Percentiles rank a stretch among this genome's conserved stretches.
These are phyloP conservation scores for Drosophila conformis DNA, from an alignment of 2,888 invertebrate genomes.

Conservation along the genomic window DNA sequence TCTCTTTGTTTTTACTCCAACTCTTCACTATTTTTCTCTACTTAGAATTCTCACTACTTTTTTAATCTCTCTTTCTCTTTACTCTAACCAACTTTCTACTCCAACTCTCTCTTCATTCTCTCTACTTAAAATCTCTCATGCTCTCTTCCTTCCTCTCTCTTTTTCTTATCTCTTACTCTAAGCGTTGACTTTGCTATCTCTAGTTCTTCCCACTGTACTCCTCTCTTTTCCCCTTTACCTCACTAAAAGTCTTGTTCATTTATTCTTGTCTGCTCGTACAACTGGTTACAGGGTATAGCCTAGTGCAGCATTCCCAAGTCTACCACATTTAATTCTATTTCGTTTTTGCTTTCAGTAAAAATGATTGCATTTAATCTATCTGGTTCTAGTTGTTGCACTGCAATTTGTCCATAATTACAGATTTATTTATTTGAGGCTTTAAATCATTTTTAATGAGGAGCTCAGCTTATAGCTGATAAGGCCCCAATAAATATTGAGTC, in stretches of 20 bases:
- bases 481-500: slow-evolving; percentile 38
- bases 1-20: neutral
- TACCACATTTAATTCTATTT: neutral
- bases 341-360: slow-evolving; percentile 7
- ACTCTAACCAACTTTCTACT: neutral
- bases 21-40: neutral
- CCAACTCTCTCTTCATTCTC: neutral
- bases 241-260: neutral
- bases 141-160: neutral
- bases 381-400: slow-evolving; percentile 21
- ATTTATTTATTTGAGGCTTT: slow-evolving; percentile 46
- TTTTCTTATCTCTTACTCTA: neutral
- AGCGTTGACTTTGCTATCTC: neutral
- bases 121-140: neutral
- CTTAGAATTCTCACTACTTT: neutral
- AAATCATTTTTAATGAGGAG: slow-evolving; percentile 24
- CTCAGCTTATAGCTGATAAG: slow-evolving; percentile 12
- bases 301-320: neutral
- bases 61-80: neutral
- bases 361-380: slow-evolving; percentile 24
- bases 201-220: neutral
- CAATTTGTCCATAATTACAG: slow-evolving; percentile 68
- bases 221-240: neutral
- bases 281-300: neutral
- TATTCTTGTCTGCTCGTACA: neutral